A percentile compares a stretch with the other conserved stretches of the same genome.
phyloP scores from a whole-genome alignment of 2,888 invertebrate species.

The Melipona beecheii region DNA sequence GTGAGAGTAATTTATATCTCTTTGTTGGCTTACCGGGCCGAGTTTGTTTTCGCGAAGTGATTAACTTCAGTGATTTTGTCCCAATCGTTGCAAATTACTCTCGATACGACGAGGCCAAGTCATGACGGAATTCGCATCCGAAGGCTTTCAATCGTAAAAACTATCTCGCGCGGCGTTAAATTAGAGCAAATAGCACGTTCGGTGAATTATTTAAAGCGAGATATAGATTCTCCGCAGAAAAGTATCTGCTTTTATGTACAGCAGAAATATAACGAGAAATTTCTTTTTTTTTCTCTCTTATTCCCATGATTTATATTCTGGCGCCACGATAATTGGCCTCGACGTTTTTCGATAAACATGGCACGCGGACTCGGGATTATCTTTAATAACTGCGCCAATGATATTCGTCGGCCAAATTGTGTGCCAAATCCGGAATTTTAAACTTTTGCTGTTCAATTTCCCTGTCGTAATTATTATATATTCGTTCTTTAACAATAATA shows the following conservation, averaged over 20 bases:
- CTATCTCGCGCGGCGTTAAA: conserved; percentile 11
- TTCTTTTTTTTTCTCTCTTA: conserved; percentile 31
- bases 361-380: neutral
- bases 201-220: conserved; percentile 24
- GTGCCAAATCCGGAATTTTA: too few relatives aligned
- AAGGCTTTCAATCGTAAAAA: neutral
- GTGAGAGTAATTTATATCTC: too few relatives aligned
- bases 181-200: neutral
- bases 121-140: neutral
- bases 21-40: too few relatives aligned
- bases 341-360: conserved; percentile 59
- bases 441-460: too few relatives aligned
- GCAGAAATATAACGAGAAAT: conserved; percentile 31
- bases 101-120: neutral
- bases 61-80: too few relatives aligned
- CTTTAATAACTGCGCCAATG: too few relatives aligned
- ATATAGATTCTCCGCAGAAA: neutral
- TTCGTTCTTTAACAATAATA: too few relatives aligned
- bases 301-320: conserved; percentile 53
- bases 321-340: conserved; percentile 47
- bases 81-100: neutral
- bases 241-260: neutral
- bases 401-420: too few relatives aligned
- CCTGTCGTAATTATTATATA: too few relatives aligned
- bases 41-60: too few relatives aligned